A percentile compares a stretch with the other conserved stretches of the same genome.
Evolutionary conservation across 2,113 vertebrate species (phyloP).

Genomic region (Corythoichthys haematopterus): DNA sequence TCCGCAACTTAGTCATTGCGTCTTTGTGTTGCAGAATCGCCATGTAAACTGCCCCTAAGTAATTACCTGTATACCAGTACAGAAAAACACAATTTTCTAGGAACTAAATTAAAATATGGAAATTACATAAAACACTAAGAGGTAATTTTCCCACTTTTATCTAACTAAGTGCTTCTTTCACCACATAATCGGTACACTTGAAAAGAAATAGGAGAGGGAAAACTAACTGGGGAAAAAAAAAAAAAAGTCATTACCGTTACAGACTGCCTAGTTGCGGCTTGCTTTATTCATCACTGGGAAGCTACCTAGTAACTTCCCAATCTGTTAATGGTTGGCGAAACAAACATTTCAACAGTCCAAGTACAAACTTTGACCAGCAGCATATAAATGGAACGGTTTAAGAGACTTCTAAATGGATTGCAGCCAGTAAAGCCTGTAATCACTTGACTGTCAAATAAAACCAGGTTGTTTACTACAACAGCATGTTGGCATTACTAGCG

Average conservation of each 20-base stretch:
- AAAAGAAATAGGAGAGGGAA: background rate
- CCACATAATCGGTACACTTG: background rate
- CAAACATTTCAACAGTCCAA: constrained; percentile 55
- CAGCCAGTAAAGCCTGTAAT: constrained; percentile 25
- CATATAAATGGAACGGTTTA: constrained; percentile 31
- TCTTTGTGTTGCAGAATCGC: too few species aligned
- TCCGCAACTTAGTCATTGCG: too few species aligned
- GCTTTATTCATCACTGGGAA: constrained; percentile 26
- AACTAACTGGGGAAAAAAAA: constrained; percentile 2
- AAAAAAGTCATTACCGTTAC: background rate
- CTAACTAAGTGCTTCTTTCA: background rate
- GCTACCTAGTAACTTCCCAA: constrained; percentile 48
- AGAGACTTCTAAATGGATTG: constrained; percentile 18
- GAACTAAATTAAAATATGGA: too few species aligned
- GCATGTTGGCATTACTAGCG: background rate
- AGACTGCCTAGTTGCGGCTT: background rate
- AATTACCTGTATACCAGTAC: too few species aligned
- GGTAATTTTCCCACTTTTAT: background rate
- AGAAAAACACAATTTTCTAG: too few species aligned
- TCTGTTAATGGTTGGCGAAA: constrained; percentile 51
- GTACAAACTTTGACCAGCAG: constrained; percentile 46
- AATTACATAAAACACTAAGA: too few species aligned
- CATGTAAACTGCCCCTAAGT: too few species aligned
- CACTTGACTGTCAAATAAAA: constrained; percentile 19
- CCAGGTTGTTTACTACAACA: constrained; percentile 15